Evolutionary conservation across 2,797 vertebrate species (phyloP).

Genomic region (Diplodus puntazzo): DNA sequence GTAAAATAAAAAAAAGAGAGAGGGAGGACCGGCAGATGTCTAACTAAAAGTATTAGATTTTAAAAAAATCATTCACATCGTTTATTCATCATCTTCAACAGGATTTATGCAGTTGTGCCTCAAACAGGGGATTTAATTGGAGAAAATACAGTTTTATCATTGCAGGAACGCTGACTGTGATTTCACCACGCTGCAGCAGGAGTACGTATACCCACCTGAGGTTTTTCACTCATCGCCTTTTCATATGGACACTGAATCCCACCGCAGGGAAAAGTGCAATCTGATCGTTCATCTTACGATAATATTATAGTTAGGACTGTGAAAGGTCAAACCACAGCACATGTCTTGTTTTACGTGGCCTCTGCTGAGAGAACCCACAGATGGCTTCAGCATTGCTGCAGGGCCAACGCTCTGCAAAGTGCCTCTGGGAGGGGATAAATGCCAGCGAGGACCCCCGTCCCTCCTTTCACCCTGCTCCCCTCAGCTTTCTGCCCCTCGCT

Average conservation of each 20-base stretch:
- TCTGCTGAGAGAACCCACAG: slow-evolving; percentile 75
- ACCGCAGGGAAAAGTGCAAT: slow-evolving; percentile 71
- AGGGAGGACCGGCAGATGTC: not conserved
- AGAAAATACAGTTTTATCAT: not conserved
- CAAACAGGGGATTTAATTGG: too few species aligned
- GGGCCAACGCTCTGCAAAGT: slow-evolving; percentile 70
- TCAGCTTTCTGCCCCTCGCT: slow-evolving; percentile 40
- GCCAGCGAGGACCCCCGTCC: slow-evolving; percentile 49
- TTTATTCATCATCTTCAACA: not conserved
- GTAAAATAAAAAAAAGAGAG: not conserved
- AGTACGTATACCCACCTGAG: slow-evolving; percentile 34
- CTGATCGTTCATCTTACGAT: slow-evolving; percentile 83
- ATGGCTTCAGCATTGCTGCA: slow-evolving; percentile 79
- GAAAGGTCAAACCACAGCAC: slow-evolving; percentile 86
- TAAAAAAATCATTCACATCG: not conserved
- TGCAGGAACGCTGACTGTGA: slow-evolving; percentile 4
- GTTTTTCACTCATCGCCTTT: slow-evolving; percentile 63
- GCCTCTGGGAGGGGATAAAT: slow-evolving; percentile 67
- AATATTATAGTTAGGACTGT: slow-evolving; percentile 88
- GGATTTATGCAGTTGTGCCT: not conserved
- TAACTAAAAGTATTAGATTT: not conserved
- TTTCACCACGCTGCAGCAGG: slow-evolving; percentile 19
- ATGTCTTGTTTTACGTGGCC: slow-evolving; percentile 80
- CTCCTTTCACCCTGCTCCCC: slow-evolving; percentile 34
- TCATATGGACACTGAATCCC: slow-evolving; percentile 71